These are phyloP conservation scores for Rhimphoctona megacephalus DNA, from an alignment of 2,888 invertebrate genomes.

Conservation along the genomic window DNA sequence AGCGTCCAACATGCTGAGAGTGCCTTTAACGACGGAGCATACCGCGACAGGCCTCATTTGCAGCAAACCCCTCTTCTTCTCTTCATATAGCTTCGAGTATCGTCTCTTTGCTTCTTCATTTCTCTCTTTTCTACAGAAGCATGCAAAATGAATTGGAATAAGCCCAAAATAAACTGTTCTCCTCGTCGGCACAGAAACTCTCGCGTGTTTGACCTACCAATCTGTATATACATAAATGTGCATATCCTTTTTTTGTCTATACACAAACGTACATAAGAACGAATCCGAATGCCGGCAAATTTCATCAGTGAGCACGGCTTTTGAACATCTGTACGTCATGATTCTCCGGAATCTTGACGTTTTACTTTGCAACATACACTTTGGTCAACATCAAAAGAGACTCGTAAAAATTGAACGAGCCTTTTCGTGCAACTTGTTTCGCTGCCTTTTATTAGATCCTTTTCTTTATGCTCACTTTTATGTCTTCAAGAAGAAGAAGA, in stretches of 20 bases:
- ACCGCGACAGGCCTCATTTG: constrained; percentile 68
- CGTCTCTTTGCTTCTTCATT: constrained; percentile 53
- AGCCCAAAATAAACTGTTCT: constrained; percentile 65
- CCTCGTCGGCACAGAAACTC: constrained; percentile 26
- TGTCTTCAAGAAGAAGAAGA: constrained; percentile 7
- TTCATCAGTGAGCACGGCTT: constrained; percentile 48
- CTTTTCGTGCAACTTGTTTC: constrained; percentile 13
- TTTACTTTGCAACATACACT: constrained; percentile 46
- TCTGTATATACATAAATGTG: constrained; percentile 2
- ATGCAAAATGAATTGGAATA: constrained; percentile 65
- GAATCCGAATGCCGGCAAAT: constrained; percentile 47
- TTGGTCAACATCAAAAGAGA: constrained; percentile 51
- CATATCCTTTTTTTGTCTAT: background rate
- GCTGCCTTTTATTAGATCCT: constrained; percentile 4
- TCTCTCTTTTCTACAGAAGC: constrained; percentile 57
- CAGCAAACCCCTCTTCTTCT: constrained; percentile 45
- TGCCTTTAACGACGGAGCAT: constrained; percentile 62
- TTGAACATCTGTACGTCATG: constrained; percentile 53
- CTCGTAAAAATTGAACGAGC: constrained; percentile 42
- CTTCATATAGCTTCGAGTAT: constrained; percentile 22
- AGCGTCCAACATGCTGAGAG: constrained; percentile 36
- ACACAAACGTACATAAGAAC: constrained; percentile 46
- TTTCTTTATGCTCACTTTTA: constrained; percentile 10
- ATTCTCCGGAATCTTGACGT: constrained; percentile 39
- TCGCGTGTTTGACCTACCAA: constrained; percentile 42